Base-by-base conservation (phyloP, 1,140 invertebrate genomes). In the Cheumatopsyche charites region DNA sequence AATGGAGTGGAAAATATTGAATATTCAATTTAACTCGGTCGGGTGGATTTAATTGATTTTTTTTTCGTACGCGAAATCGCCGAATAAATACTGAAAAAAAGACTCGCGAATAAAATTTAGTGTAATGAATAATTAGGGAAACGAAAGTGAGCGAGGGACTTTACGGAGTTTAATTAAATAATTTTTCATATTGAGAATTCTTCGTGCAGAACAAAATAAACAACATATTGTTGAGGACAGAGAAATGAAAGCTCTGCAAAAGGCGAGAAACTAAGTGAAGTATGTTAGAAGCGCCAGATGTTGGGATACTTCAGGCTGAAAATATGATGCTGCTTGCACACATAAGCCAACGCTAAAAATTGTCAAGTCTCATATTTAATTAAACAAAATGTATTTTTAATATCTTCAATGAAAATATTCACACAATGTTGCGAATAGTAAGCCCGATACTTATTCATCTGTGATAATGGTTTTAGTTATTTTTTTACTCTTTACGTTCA, bases 231-330 rank as follows among this genome's bases (percentile, higher is more conserved):
- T 36, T 11, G 7, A 6, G 21, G 25, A 26, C 11, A n/a, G 55
- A 58, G 49, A 47, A 47, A 36, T 21, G 63, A 66, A 66, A 55
- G 26, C 47, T 52, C 15, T 36, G 25, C 52, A 23, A 67, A 67
- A 47, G 15, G 17, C 1, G 45, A 36, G 45, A 41, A 41, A 68
- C 13, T 5, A 68, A 68, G 23, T 68, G 47, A 68, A 68, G 66
- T 68, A 68, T 68, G 49, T 17, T 36, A 7, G 49, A 17, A 19
- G 45, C 66, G 47, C 47, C 65, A 67, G 65, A 42, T 68, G 66
- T 17, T 21, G 12, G 7, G 17, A 11, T 55, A 52, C 25, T 68
- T 68, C 47, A 41, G 1, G 17, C 49, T 55, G 66, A 55, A 68
- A 68, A 55, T 68, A 36, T 36, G 45, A 12, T 19, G 26, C 25